These are phyloP conservation scores for Glaucomys volans DNA, from an alignment of 2,113 vertebrate species.

Conservation along the genomic window DNA sequence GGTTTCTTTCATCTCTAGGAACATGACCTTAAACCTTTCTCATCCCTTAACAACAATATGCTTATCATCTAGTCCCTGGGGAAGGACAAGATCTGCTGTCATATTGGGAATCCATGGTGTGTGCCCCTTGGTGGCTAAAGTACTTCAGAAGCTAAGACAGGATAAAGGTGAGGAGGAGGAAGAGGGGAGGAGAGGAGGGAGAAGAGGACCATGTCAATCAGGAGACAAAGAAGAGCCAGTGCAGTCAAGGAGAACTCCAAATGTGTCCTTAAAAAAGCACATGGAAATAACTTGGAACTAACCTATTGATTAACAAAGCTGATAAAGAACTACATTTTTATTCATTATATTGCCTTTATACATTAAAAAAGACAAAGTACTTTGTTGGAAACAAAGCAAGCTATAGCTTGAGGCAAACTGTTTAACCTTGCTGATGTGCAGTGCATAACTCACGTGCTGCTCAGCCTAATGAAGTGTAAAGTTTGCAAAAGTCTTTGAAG, in stretches of 20 bases:
- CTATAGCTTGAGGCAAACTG: background rate
- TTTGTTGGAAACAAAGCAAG: constrained; percentile 23
- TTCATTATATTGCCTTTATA: background rate
- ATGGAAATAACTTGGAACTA: background rate
- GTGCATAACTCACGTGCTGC: constrained; percentile 1
- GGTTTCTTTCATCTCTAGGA: background rate
- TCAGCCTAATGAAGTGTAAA: constrained; percentile 2
- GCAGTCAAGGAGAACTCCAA: background rate
- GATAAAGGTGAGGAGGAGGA: background rate
- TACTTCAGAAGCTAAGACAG: background rate
- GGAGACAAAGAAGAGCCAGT: background rate
- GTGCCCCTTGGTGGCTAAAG: background rate
- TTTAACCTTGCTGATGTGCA: constrained; percentile 1
- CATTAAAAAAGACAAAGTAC: constrained; percentile 44
- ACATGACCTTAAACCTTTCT: background rate
- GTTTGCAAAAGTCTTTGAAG: constrained; percentile 63
- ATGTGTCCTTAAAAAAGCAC: background rate
- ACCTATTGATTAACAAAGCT: constrained; percentile 1
- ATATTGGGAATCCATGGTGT: background rate
- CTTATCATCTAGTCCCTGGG: background rate
- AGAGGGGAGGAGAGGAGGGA: background rate
- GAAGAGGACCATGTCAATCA: background rate
- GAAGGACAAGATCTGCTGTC: background rate
- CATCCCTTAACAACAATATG: background rate
- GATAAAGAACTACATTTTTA: background rate